A percentile compares a stretch with the other conserved stretches of the same genome.
These are phyloP conservation scores for Archips xylosteana DNA, from an alignment of 2,888 invertebrate species.

Conservation along the genomic window DNA sequence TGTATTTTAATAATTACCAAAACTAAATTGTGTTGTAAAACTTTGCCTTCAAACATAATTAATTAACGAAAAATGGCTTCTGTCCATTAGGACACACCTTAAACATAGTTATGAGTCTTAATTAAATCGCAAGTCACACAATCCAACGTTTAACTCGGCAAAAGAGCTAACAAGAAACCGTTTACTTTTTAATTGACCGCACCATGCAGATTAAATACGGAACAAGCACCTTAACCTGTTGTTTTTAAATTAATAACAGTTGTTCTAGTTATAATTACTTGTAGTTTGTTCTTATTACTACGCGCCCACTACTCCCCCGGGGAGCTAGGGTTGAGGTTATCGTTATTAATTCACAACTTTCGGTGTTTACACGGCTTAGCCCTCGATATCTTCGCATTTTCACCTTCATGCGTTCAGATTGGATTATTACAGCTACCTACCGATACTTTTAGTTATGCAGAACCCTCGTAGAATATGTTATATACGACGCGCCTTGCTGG, in stretches of 20 bases:
- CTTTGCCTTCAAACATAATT: background rate
- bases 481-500: slow-evolving; percentile 4
- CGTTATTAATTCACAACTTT: slow-evolving; percentile 77
- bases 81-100: background rate
- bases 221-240: slow-evolving; percentile 66
- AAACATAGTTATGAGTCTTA: background rate
- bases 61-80: too few species aligned
- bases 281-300: slow-evolving; percentile 79
- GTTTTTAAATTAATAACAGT: slow-evolving; percentile 62
- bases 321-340: slow-evolving; percentile 65
- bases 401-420: slow-evolving; percentile 50
- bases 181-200: slow-evolving; percentile 39
- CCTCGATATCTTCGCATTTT: slow-evolving; percentile 65
- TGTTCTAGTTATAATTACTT: slow-evolving; percentile 80
- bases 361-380: slow-evolving; percentile 62
- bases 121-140: slow-evolving; percentile 36
- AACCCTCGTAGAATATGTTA: slow-evolving; percentile 15
- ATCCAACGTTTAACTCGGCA: slow-evolving; percentile 32
- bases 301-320: slow-evolving; percentile 68
- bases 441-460: slow-evolving; percentile 34
- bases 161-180: slow-evolving; percentile 26
- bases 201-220: slow-evolving; percentile 34
- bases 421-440: slow-evolving; percentile 37
- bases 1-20: too few species aligned
- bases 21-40: background rate